Evolutionary conservation across 2,797 vertebrate genomes (phyloP), one percentile per base, ranked within the genome.

Genomic region (Sylvilagus floridanus): DNA sequence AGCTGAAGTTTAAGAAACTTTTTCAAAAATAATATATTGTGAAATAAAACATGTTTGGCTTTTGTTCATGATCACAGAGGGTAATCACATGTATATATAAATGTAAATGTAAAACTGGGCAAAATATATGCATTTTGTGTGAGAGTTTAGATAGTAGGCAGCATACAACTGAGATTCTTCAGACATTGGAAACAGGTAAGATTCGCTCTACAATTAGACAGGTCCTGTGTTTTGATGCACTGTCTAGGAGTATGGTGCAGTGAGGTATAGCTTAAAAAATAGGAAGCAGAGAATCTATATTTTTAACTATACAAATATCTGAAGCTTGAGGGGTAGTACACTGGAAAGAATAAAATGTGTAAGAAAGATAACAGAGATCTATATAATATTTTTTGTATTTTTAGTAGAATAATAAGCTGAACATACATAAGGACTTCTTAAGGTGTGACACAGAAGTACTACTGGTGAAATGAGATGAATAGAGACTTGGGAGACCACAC

Each of bases 381-480:
- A 5, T 11, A 12, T 12, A 47, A 7, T 17, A 2, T 3, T 32
- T 21, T 65, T 60, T 42, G 28, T 50, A 4, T 78, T 62, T 78
- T 57, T 57, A 60, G n/a, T 32, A n/a, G 17, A 60, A 22, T 35
- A n/a, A 19, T 42, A 12, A 78, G 0, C 11, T 57, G 26, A 89
- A 32, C 2, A n/a, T 11, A 28, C 19, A 30, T 62, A 52, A 8
- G 26, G 28, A 32, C 52, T 47, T 60, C 37, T 4, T 24, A 47
- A 68, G 17, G 28, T 22, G 21, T 21, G 7, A 2, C 22, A 60
- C 62, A 60, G 35, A 91, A 66, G 1, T 13, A 24, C 17, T 60
- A 4, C 30, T 21, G 35, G 32, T n/a, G 3, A 4, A 10, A 3
- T 19, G 28, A 19, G 1, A 21, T 47, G 16, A 13, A 6, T 1